Evolutionary conservation across 2,797 vertebrate genomes (phyloP).

Genomic region (Phylloscopus collybita): DNA sequence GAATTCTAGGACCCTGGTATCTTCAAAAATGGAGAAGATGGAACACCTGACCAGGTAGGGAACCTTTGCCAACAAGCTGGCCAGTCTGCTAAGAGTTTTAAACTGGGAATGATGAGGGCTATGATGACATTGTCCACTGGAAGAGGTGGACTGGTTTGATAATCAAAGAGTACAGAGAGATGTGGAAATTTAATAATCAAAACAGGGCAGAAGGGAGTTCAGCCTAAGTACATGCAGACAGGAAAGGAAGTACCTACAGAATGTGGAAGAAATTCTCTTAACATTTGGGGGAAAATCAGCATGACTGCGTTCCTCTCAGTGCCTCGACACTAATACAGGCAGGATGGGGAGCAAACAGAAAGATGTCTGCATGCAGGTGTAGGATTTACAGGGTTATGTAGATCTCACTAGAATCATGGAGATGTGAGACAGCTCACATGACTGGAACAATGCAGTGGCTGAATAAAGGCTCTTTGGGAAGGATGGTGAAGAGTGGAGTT

Average conservation of each 20-base stretch:
- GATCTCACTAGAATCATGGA: background rate
- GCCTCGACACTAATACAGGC: background rate
- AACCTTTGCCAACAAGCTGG: background rate
- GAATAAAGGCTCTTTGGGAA: background rate
- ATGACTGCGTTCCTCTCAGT: background rate
- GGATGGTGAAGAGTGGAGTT: background rate
- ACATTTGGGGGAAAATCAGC: background rate
- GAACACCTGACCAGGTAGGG: background rate
- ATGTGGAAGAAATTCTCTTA: background rate
- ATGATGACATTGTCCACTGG: background rate
- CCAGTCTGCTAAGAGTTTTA: background rate
- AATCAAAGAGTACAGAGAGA: background rate
- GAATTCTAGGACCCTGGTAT: background rate
- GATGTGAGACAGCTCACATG: background rate
- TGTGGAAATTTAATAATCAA: background rate
- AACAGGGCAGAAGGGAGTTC: background rate
- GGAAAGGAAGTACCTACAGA: background rate
- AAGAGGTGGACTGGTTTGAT: background rate
- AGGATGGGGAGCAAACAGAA: background rate
- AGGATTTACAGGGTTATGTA: background rate
- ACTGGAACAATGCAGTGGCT: background rate
- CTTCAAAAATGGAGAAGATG: background rate
- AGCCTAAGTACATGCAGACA: background rate
- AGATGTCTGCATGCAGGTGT: background rate
- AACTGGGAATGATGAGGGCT: background rate